These are phyloP conservation scores for Eulemur rufifrons DNA, from an alignment of 2,113 vertebrate genomes.

Conservation along the genomic window DNA sequence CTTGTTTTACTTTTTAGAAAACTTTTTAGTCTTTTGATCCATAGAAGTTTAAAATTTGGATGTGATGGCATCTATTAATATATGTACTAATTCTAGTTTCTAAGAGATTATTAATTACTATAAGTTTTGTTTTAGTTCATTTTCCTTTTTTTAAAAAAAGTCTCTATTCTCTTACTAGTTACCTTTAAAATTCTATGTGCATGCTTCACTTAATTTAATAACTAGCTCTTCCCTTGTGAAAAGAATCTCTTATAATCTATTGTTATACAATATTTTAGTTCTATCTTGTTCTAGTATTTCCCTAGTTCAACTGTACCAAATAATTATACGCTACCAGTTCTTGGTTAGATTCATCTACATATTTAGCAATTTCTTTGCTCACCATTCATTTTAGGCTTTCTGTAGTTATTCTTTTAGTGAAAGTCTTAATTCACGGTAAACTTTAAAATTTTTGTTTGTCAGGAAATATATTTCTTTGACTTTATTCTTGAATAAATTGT, in stretches of 20 bases:
- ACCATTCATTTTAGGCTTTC: not conserved
- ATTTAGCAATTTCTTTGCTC: not conserved
- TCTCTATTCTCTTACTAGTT: not conserved
- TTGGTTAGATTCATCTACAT: not conserved
- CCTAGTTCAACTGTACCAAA: not conserved
- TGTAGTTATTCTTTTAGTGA: not conserved
- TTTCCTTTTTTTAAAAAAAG: not conserved
- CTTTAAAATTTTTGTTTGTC: conserved; percentile 18
- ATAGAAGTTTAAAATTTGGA: not conserved
- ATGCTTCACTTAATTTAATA: not conserved
- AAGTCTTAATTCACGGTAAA: not conserved
- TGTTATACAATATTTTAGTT: not conserved
- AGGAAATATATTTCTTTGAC: not conserved
- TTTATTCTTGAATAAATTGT: not conserved
- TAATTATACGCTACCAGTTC: not conserved
- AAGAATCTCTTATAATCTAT: not conserved
- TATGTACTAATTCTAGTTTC: not conserved
- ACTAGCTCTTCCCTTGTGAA: not conserved
- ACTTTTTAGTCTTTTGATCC: not conserved
- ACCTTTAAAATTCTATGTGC: not conserved
- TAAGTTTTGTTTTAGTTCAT: conserved; percentile 1
- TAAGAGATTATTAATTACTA: not conserved
- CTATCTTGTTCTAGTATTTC: not conserved
- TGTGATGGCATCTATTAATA: not conserved
- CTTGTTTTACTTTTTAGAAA: not conserved